phyloP scores from a whole-genome alignment of 1,140 invertebrate genomes.

The Doryteuthis pealeii region DNA sequence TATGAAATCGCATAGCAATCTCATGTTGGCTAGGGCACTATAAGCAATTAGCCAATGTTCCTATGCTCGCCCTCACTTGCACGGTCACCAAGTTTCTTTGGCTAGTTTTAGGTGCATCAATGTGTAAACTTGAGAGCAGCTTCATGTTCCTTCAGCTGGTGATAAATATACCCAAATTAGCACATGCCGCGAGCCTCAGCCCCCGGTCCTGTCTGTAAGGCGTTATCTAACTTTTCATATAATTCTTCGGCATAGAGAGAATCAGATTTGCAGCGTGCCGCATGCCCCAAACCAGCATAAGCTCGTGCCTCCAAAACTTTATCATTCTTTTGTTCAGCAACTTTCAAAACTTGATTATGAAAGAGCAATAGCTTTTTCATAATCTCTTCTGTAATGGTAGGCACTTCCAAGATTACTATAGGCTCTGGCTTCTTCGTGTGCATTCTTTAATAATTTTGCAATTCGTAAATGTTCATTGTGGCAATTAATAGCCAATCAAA shows the following conservation, averaged over 20 bases:
- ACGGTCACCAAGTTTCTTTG: conserved; percentile 62
- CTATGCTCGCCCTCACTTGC: conserved; percentile 82
- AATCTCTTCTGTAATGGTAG: conserved; percentile 91
- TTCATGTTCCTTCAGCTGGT: conserved; percentile 82
- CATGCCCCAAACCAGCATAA: conserved; percentile 92
- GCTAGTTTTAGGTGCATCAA: conserved; percentile 83
- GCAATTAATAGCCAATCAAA: conserved; percentile 95
- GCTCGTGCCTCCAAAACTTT: conserved; percentile 90
- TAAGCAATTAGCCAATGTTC: conserved; percentile 86
- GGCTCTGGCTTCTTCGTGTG: conserved; percentile 90
- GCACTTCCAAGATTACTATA: conserved; percentile 93
- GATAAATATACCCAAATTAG: conserved; percentile 85
- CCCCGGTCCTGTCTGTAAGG: conserved; percentile 85
- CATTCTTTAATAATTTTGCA: conserved; percentile 83
- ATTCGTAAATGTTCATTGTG: conserved; percentile 93
- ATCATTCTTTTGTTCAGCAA: conserved; percentile 86
- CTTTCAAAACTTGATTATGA: conserved; percentile 89
- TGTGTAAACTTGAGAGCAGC: conserved; percentile 85
- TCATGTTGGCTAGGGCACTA: conserved; percentile 84
- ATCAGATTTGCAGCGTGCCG: conserved; percentile 82
- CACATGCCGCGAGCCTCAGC: conserved; percentile 88
- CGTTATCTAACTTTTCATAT: conserved; percentile 94
- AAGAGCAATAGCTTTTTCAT: conserved; percentile 89
- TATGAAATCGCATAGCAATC: conserved; percentile 83
- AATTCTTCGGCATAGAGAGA: conserved; percentile 84